These are phyloP conservation scores for Apostichopus japonicus DNA, from an alignment of 35 echinoderm and acorn worm genomes.

Conservation along the genomic window DNA sequence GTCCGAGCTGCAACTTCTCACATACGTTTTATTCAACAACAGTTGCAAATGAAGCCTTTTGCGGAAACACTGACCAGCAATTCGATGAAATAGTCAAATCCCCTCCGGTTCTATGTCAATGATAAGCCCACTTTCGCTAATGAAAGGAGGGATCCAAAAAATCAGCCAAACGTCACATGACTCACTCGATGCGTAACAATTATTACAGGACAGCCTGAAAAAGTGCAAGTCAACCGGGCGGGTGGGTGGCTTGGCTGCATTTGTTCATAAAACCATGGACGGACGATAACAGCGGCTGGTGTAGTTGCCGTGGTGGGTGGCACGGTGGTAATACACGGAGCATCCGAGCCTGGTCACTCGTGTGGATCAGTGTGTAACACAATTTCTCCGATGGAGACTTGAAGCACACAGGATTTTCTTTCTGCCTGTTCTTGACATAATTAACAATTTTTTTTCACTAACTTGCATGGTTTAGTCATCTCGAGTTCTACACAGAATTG, in stretches of 20 bases:
- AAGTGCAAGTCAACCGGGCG: conserved; percentile 17
- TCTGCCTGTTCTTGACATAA: conserved; percentile 16
- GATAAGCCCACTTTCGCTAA: conserved; percentile 45
- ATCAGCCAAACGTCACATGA: conserved; percentile 23
- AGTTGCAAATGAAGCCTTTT: background rate
- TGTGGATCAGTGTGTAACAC: background rate
- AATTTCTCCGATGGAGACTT: background rate
- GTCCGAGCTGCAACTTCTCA: background rate
- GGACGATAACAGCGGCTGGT: background rate
- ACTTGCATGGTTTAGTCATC: background rate
- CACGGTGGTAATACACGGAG: background rate
- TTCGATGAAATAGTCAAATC: background rate
- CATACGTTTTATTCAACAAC: background rate
- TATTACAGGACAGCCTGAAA: background rate
- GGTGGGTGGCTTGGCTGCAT: background rate
- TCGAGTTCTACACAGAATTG: background rate
- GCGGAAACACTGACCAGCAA: conserved; percentile 24
- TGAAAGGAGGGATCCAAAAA: conserved; percentile 32
- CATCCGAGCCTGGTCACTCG: background rate
- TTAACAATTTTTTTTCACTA: background rate
- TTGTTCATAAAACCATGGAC: background rate
- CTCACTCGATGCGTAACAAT: conserved; percentile 15
- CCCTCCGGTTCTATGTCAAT: conserved; percentile 25
- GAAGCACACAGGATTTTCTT: background rate
- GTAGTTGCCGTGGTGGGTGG: conserved; percentile 12